Conservation (phyloP, 2,888 invertebrate genomes). For the Tortrix viridana region DNA sequence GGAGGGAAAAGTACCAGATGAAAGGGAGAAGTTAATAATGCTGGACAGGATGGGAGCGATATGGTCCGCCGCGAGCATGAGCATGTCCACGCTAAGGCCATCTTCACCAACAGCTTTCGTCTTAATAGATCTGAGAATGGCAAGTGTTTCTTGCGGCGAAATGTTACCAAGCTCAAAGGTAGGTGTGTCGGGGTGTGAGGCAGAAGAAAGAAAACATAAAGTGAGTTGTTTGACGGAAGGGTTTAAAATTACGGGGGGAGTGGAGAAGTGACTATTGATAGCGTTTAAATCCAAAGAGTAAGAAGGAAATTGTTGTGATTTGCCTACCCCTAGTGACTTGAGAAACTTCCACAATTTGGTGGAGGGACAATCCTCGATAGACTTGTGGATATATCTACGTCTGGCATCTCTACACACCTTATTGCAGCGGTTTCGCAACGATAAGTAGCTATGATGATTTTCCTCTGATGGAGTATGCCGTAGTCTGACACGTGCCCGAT, state of each 20-base stretch:
- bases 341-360: constrained; percentile 31
- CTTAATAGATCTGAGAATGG: neutral
- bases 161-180: constrained; percentile 3
- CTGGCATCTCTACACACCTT: constrained; percentile 22
- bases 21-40: constrained; percentile 38
- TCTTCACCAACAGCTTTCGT: constrained; percentile 15
- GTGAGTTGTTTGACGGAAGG: neutral
- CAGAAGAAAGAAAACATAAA: neutral
- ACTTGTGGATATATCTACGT: constrained; percentile 23
- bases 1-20: constrained; percentile 26
- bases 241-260: neutral
- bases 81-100: constrained; percentile 8
- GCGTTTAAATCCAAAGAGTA: neutral
- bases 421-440: constrained; percentile 19
- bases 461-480: neutral
- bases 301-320: neutral
- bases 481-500: neutral
- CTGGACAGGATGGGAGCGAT: constrained; percentile 12
- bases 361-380: constrained; percentile 16
- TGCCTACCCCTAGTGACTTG: constrained; percentile 19
- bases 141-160: neutral
- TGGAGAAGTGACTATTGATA: constrained; percentile 18
- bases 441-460: neutral
- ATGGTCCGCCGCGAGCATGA: constrained; percentile 4
- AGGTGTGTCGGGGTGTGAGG: neutral